These are phyloP conservation scores for Sebastes vulpes DNA, from an alignment of 2,797 vertebrate genomes.

Conservation along the genomic window DNA sequence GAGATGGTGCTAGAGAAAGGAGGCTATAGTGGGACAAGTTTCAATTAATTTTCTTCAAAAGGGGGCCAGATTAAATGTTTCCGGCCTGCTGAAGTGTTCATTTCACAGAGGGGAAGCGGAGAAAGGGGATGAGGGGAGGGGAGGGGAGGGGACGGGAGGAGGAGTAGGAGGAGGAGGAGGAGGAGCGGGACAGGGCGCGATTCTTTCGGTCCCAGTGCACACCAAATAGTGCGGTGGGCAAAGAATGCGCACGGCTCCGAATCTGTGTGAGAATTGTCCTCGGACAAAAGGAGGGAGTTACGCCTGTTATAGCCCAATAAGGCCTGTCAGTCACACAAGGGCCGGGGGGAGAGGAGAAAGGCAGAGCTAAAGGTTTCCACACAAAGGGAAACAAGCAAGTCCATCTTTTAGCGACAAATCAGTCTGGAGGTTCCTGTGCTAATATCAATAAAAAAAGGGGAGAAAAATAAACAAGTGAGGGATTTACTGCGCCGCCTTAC, in stretches of 20 bases:
- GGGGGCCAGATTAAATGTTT: slow-evolving; percentile 99
- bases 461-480: slow-evolving; percentile 93
- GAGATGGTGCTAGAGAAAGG: slow-evolving; percentile 89
- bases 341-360: slow-evolving; percentile 92
- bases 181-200: slow-evolving; percentile 91
- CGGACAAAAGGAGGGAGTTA: slow-evolving; percentile 96
- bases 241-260: slow-evolving; percentile 97
- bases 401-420: slow-evolving; percentile 99
- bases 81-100: slow-evolving; percentile 99
- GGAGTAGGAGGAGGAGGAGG: slow-evolving; percentile 78
- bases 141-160: slow-evolving; percentile 70
- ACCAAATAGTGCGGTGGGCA: slow-evolving; percentile 95
- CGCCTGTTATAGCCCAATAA: slow-evolving; percentile 99
- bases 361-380: slow-evolving; percentile 96
- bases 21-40: slow-evolving; percentile 95
- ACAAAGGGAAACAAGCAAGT: slow-evolving; percentile 99
- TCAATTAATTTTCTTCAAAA: slow-evolving; percentile 99
- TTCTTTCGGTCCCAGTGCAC: slow-evolving; percentile 96
- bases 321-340: slow-evolving; percentile 99
- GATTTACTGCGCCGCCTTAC: slow-evolving; percentile 85
- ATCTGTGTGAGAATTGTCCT: slow-evolving; percentile 99
- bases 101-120: slow-evolving; percentile 91
- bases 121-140: slow-evolving; percentile 87
- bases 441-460: slow-evolving; percentile 92
- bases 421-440: slow-evolving; percentile 93